Evolutionary conservation across 2,888 invertebrate species (phyloP), one percentile per base, ranked within the genome.

Genomic region (Meghimatium bilineatum): DNA sequence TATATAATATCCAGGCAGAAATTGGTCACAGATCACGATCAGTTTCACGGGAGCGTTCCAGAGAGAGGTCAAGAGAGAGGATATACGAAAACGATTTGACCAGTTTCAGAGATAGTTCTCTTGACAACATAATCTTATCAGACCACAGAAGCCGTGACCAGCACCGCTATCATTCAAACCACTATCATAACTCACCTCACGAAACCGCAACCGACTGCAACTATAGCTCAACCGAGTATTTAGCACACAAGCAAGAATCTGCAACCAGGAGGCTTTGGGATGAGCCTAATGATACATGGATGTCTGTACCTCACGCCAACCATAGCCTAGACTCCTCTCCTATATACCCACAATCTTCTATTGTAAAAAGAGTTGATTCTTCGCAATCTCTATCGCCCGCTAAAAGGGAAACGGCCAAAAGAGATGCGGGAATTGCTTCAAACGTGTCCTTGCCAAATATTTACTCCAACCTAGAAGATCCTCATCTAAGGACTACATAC

Each of bases 241-340:
- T 93, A 36, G 92, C 91, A 92, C 93, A 94, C 93, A 91, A 90
- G 84, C 91, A 91, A 77, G 92, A 92, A 85, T 88, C 89, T n/a
- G 85, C 89, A 17, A 85, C 89, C 44, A 85, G 89, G 44, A 88
- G 89, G 69, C 84, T 88, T 29, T 86, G 87, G 12, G 90, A 90
- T 23, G 92, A 90, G 38, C 78, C 86, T 0, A 74, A 44, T 77
- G 77, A 80, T 10, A 74, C 77, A 23, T 86, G 86, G 86, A 80
- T 85, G 20, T 34, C 72, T 29, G 72, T 49, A 12, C 74, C 63
- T 32, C 84, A 85, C 67, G 74, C 49, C 17, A 56, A 69, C 3
- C 82, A 78, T 0, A 71, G 49, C 8, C 1, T 80, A 32, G 86
- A 36, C 29, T 38, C 84, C 1, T 79, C 20, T 14, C 71, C 69